Evolutionary conservation across 35 echinoderm and acorn worm genomes (phyloP).

Genomic region (Amphiura filiformis): DNA sequence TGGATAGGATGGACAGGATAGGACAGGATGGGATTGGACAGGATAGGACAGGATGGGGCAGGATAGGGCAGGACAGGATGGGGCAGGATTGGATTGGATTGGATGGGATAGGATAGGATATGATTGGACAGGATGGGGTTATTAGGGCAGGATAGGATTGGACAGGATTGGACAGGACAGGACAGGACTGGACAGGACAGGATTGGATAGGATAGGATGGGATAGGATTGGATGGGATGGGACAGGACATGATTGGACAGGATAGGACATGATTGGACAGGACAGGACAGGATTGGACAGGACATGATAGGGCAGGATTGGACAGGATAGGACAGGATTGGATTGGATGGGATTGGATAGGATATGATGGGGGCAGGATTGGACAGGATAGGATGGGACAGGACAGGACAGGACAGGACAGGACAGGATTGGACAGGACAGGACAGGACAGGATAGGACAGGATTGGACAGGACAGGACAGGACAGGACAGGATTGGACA

Average conservation of each 20-base stretch:
- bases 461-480: constrained; percentile 15
- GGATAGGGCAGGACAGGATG: too few relatives aligned
- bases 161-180: neutral
- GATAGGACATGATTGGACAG: too few relatives aligned
- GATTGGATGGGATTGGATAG: constrained; percentile 13
- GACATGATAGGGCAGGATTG: neutral
- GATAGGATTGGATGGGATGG: neutral
- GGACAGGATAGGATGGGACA: constrained; percentile 15
- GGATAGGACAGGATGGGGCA: too few relatives aligned
- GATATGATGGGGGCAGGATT: constrained; percentile 10
- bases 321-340: constrained; percentile 6
- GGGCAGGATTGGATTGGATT: too few relatives aligned
- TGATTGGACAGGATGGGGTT: too few relatives aligned
- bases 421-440: neutral
- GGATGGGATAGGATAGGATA: too few relatives aligned
- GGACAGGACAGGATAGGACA: constrained; percentile 15
- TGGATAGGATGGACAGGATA: too few relatives aligned
- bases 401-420: constrained; percentile 10
- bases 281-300: constrained; percentile 7
- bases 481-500: neutral
- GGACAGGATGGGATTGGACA: too few relatives aligned
- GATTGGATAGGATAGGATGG: neutral
- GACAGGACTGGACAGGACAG: neutral
- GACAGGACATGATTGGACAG: too few relatives aligned
- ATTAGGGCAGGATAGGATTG: too few relatives aligned